Percentiles rank a stretch among this genome's conserved stretches.
phyloP scores from a whole-genome alignment of 2,888 invertebrate genomes.

The Drosophila algonquin region DNA sequence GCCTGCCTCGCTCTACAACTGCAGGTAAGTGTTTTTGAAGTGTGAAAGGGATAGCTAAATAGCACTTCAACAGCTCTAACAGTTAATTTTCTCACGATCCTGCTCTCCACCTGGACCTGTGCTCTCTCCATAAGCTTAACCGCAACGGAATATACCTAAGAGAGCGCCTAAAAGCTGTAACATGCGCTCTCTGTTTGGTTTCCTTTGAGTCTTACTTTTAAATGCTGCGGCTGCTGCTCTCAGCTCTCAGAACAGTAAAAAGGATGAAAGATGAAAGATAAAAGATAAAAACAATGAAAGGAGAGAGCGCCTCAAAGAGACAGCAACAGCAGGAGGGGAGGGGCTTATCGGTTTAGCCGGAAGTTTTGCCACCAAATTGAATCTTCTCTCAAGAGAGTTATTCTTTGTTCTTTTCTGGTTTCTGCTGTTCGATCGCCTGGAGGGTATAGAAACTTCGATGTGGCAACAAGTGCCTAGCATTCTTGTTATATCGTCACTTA shows the following conservation, averaged over 20 bases:
- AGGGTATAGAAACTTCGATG: constrained; percentile 59
- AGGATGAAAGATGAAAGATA: not conserved
- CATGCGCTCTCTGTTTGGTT: not conserved
- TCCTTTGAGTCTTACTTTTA: not conserved
- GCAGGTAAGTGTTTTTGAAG: not conserved
- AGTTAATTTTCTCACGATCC: not conserved
- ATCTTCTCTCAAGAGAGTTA: constrained; percentile 31
- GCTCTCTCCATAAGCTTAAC: not conserved
- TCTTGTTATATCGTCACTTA: constrained; percentile 73
- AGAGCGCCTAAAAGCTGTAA: not conserved
- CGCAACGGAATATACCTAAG: not conserved
- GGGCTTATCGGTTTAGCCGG: constrained; percentile 36
- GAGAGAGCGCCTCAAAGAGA: constrained; percentile 19
- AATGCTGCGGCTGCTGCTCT: not conserved
- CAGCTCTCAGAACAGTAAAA: not conserved
- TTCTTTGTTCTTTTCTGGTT: constrained; percentile 6
- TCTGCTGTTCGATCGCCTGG: constrained; percentile 5
- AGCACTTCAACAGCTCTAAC: not conserved
- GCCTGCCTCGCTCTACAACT: not conserved
- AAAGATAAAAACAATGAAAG: not conserved
- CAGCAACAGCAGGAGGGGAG: constrained; percentile 5
- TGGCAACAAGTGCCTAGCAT: constrained; percentile 51
- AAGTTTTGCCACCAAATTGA: constrained; percentile 40
- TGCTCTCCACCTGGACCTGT: not conserved
- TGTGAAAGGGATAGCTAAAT: not conserved